Percentiles rank a stretch among this genome's conserved stretches.
Conservation (phyloP, 2,888 invertebrate genomes). For the Cecidostiba fungosa region DNA sequence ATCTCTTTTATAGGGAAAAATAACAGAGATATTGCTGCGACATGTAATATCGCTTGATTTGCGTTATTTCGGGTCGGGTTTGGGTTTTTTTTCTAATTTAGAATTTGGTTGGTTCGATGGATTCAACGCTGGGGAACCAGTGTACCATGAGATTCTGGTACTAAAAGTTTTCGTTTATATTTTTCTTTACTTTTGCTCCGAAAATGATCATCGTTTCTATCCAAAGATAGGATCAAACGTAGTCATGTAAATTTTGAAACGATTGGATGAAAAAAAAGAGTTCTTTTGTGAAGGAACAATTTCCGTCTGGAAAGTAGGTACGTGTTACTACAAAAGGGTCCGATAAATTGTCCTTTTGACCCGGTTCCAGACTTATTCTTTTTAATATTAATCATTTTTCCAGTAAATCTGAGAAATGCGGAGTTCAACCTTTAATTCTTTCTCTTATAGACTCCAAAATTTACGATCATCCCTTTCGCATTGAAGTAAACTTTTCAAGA, state of each 20-base stretch:
- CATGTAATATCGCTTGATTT: neutral
- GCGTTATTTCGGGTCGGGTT: neutral
- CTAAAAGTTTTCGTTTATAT: neutral
- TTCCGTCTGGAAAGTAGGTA: neutral
- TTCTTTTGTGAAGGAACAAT: neutral
- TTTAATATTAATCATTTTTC: neutral
- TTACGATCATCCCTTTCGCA: neutral
- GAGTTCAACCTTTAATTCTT: neutral
- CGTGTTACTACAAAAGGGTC: neutral
- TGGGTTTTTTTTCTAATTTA: neutral
- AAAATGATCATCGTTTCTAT: neutral
- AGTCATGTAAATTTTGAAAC: neutral
- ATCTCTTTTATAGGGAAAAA: neutral
- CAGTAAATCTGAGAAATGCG: neutral
- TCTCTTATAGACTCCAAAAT: neutral
- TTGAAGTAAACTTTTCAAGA: too few species aligned
- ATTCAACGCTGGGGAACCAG: neutral
- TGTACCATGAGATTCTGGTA: neutral
- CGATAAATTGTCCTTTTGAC: neutral
- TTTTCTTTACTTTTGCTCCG: neutral
- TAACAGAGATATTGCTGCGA: neutral
- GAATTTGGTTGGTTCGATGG: slow-evolving; percentile 1
- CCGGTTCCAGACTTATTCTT: neutral
- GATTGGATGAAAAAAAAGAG: neutral
- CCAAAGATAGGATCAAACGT: neutral